Evolutionary conservation across 1,140 invertebrate species (phyloP).

Genomic region (Cotesia typhae): DNA sequence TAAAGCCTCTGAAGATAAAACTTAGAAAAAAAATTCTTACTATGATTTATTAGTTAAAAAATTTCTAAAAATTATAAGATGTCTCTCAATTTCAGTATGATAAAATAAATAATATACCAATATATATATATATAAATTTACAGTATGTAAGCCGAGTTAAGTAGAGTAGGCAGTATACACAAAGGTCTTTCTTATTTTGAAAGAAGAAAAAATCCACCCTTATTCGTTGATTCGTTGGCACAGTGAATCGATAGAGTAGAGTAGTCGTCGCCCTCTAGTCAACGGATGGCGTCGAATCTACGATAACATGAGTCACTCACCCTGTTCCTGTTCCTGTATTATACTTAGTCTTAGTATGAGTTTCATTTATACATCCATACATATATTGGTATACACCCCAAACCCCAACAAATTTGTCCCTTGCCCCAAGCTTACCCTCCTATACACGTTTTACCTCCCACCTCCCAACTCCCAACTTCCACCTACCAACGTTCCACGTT

Average conservation of each 20-base stretch:
- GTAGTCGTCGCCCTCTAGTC: slow-evolving; percentile 47
- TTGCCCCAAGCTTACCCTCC: no score
- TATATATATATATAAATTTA: no score
- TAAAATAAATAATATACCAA: no score
- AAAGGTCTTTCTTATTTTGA: background rate
- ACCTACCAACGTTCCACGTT: background rate
- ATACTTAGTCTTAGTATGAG: background rate
- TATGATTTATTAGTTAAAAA: no score
- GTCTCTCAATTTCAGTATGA: no score
- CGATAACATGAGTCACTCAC: slow-evolving; percentile 64
- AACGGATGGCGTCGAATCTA: slow-evolving; percentile 54
- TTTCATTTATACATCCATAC: background rate
- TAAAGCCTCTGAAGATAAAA: no score
- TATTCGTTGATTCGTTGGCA: slow-evolving; percentile 11
- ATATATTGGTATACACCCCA: no score
- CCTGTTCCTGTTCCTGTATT: slow-evolving; percentile 46
- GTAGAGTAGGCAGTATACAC: background rate
- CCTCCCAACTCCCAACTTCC: background rate
- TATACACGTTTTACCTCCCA: no score
- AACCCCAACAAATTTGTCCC: no score
- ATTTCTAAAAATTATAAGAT: no score
- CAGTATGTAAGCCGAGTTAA: background rate
- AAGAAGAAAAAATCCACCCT: background rate
- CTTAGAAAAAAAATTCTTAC: no score
- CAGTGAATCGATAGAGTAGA: slow-evolving; percentile 61